These are phyloP conservation scores for Temnothorax unifasciatus DNA, from an alignment of 2,888 invertebrate genomes.

Conservation along the genomic window DNA sequence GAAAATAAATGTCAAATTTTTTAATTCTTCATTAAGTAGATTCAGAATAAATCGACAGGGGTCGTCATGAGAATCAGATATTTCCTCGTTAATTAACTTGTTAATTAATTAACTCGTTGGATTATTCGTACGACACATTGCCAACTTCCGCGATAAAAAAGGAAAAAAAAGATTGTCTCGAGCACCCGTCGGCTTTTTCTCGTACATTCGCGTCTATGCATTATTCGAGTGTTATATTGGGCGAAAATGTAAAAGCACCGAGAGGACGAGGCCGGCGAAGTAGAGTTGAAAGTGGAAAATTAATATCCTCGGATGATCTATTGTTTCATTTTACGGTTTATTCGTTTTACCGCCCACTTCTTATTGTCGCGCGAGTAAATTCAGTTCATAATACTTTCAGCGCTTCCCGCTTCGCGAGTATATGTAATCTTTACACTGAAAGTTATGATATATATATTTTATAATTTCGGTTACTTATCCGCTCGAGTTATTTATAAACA, in stretches of 20 bases:
- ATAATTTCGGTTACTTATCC: not conserved
- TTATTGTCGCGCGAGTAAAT: constrained; percentile 32
- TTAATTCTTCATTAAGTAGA: constrained; percentile 8
- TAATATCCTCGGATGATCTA: constrained; percentile 69
- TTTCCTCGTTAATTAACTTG: constrained; percentile 1
- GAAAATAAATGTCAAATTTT: constrained; percentile 7
- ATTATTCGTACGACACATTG: not conserved
- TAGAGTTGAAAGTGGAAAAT: constrained; percentile 63
- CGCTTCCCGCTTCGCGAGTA: constrained; percentile 4
- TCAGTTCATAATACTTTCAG: constrained; percentile 6
- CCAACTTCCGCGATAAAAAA: not conserved
- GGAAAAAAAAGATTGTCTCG: not conserved
- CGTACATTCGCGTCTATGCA: constrained; percentile 13
- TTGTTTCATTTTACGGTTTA: constrained; percentile 69
- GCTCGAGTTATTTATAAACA: not conserved
- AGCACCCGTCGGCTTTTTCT: not conserved
- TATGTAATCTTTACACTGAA: not conserved
- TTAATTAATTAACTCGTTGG: constrained; percentile 24
- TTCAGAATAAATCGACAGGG: not conserved
- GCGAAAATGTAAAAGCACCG: constrained; percentile 21
- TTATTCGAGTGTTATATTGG: constrained; percentile 49
- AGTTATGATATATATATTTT: not conserved
- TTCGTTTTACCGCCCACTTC: constrained; percentile 46
- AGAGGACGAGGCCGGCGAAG: constrained; percentile 18
- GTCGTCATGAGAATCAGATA: not conserved